These are phyloP conservation scores for Pterophyllum scalare DNA, from an alignment of 2,113 vertebrate genomes.

Conservation along the genomic window DNA sequence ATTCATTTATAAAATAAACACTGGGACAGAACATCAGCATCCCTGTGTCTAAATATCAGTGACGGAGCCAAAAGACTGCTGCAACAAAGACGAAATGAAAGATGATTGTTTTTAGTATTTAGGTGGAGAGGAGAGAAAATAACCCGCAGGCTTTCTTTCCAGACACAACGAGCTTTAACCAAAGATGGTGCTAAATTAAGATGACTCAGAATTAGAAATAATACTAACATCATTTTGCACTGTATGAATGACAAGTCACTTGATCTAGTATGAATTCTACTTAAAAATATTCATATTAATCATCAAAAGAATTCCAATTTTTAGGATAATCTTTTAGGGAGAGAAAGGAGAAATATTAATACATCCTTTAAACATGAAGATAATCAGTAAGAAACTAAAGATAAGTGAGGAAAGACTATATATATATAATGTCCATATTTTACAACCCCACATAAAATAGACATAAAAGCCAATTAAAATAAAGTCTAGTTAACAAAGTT, in stretches of 20 bases:
- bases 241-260: background rate
- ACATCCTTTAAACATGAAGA: too few species aligned
- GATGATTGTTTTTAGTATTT: background rate
- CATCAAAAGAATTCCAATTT: background rate
- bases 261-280: background rate
- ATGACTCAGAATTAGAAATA: background rate
- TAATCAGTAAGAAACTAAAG: background rate
- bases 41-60: conserved; percentile 32
- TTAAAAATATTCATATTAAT: background rate
- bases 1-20: conserved; percentile 57
- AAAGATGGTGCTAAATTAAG: background rate
- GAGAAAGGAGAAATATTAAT: too few species aligned
- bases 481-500: background rate
- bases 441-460: background rate
- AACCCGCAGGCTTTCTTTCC: background rate
- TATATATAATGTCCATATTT: background rate
- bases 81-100: background rate
- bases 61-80: background rate
- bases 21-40: conserved; percentile 20
- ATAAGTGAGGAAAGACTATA: background rate
- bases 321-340: background rate
- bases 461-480: background rate
- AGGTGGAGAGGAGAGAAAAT: background rate
- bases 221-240: background rate
- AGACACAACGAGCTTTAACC: background rate